phyloP scores from a whole-genome alignment of 2,888 invertebrate genomes.

The Tryphoninae sp. region DNA sequence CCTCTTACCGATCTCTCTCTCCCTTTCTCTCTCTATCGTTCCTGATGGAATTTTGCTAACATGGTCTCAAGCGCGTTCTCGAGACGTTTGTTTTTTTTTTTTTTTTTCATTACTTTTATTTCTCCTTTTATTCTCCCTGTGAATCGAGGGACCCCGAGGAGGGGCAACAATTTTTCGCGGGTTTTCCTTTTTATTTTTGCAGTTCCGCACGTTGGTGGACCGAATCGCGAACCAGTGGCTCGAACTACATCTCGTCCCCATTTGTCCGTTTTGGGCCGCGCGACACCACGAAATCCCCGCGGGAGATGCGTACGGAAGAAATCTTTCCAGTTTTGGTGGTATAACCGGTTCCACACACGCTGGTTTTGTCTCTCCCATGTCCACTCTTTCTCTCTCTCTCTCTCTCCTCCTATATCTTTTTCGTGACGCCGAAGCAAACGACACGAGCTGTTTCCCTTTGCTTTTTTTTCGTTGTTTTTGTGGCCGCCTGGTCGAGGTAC shows the following conservation, averaged over 20 bases:
- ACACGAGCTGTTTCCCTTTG: slow-evolving; percentile 34
- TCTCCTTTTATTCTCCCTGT: background rate
- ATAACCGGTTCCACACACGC: slow-evolving; percentile 74
- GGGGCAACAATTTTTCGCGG: slow-evolving; percentile 69
- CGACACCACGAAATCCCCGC: slow-evolving; percentile 52
- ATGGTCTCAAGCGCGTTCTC: slow-evolving; percentile 12
- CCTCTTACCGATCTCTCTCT: slow-evolving; percentile 7
- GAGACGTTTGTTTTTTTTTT: slow-evolving; percentile 25
- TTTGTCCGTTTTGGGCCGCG: slow-evolving; percentile 77
- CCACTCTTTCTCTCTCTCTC: slow-evolving; percentile 27
- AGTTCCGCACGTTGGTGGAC: slow-evolving; percentile 26
- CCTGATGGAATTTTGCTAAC: background rate
- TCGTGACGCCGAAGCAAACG: slow-evolving; percentile 33
- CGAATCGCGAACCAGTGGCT: slow-evolving; percentile 62
- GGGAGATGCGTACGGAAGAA: slow-evolving; percentile 74
- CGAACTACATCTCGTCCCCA: slow-evolving; percentile 75
- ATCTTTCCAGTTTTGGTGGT: slow-evolving; percentile 78
- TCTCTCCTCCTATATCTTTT: slow-evolving; percentile 17
- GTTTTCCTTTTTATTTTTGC: slow-evolving; percentile 71
- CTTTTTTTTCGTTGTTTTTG: slow-evolving; percentile 35
- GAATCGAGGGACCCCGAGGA: slow-evolving; percentile 46
- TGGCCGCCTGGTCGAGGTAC: slow-evolving; percentile 16
- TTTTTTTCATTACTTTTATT: slow-evolving; percentile 12
- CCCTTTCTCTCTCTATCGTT: slow-evolving; percentile 11
- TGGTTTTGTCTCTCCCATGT: slow-evolving; percentile 50